phyloP scores from a whole-genome alignment of 1,140 invertebrate species.

The Bombus ignitus region DNA sequence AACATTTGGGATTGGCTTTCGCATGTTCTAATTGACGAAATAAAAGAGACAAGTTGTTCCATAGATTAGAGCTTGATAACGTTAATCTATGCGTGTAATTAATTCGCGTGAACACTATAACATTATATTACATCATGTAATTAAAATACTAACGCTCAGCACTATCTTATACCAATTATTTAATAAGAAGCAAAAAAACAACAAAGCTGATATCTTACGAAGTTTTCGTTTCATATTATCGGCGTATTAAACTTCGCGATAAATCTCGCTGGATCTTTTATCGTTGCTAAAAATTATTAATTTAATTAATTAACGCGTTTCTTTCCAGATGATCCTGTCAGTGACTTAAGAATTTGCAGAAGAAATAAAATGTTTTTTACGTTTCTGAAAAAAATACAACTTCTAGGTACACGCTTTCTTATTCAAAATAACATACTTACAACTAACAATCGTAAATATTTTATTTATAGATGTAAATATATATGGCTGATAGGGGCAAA shows the following conservation, averaged over 20 bases:
- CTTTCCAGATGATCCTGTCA: too few species aligned
- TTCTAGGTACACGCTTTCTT: too few species aligned
- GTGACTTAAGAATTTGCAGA: background rate
- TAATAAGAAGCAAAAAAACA: background rate
- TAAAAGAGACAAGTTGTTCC: background rate
- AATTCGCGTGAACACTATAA: background rate
- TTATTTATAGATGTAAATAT: background rate
- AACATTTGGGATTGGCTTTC: background rate
- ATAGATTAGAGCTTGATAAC: background rate
- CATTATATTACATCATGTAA: background rate
- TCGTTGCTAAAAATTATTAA: background rate
- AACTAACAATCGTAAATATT: background rate
- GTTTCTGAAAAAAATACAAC: background rate
- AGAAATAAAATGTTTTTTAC: background rate
- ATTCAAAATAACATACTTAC: too few species aligned
- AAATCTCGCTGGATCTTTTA: background rate
- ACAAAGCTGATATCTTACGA: background rate
- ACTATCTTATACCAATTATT: background rate
- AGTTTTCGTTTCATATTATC: background rate
- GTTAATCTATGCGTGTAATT: background rate
- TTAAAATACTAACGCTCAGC: background rate
- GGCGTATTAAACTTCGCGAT: background rate
- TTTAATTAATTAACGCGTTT: background rate
- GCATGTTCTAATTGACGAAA: background rate
- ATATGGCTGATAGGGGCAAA: accelerated